phyloP scores from a whole-genome alignment of 2,888 invertebrate genomes.

The Rhagonycha fulva region DNA sequence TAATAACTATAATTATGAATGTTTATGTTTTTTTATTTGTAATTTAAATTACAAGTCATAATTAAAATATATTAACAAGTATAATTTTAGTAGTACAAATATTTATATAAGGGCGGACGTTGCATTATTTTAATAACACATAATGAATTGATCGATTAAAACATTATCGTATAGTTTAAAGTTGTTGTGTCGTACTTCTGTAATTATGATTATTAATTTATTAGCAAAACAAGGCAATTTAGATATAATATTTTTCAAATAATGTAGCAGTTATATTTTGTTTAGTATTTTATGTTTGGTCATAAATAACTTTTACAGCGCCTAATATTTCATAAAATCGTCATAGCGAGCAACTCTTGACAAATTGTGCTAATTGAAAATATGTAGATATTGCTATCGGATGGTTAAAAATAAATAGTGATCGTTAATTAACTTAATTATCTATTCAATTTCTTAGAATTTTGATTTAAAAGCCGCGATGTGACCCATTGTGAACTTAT shows the following conservation, averaged over 20 bases:
- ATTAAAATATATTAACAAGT: not conserved
- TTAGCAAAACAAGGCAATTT: slow-evolving; percentile 4
- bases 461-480: slow-evolving; percentile 28
- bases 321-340: slow-evolving; percentile 35
- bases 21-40: not conserved
- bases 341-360: slow-evolving; percentile 28
- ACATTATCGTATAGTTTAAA: not conserved
- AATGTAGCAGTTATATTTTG: slow-evolving; percentile 11
- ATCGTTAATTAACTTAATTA: slow-evolving; percentile 34
- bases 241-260: slow-evolving; percentile 12
- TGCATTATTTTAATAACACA: not conserved
- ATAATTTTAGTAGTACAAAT: not conserved
- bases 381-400: slow-evolving; percentile 10
- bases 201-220: not conserved
- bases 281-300: slow-evolving; percentile 15
- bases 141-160: not conserved
- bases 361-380: slow-evolving; percentile 39
- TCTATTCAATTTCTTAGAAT: slow-evolving; percentile 35
- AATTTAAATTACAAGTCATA: not conserved
- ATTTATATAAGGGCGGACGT: not conserved
- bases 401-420: slow-evolving; percentile 32
- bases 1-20: not conserved
- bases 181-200: not conserved
- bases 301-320: slow-evolving; percentile 31
- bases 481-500: slow-evolving; percentile 23